Base-by-base conservation (phyloP, 2,797 vertebrate genomes). In the Gila robusta region DNA sequence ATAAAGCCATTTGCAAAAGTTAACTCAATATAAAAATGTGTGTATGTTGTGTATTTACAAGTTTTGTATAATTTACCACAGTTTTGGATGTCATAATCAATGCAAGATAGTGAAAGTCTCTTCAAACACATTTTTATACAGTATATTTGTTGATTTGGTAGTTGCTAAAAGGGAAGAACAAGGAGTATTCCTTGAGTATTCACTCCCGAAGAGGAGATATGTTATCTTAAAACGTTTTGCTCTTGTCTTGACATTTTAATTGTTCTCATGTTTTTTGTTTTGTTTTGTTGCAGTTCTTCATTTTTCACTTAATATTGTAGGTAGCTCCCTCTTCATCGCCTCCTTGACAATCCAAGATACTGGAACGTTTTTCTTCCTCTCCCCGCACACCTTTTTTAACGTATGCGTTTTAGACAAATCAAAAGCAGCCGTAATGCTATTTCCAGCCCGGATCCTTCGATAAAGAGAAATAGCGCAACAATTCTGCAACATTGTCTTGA, bases 381-480 rank as follows among this genome's bases (percentile, higher is more conserved):
- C 32, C 37, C 39, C 49, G 6, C 2, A 3, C 26, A 77, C 32
- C n/a, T 26, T 59, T 47, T 81, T 83, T 71, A 49, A 79, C 52
- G 77, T 73, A 82, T 85, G 86, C 28, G 80, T 82, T 90, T 88
- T 87, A 85, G 89, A 83, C 85, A 79, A 71, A 86, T 78, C 76
- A 79, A 83, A 89, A 85, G 59, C 72, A 41, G 35, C 19, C 59
- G 78, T 89, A 92, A 82, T 72, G 70, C 82, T 39, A 79, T 88
- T 70, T 84, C 56, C 81, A 49, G 67, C 0, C 87, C 90, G 83
- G 71, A 89, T 90, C 89, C 66, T 87, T 89, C 90, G 90, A 91
- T 94, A 90, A 94, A 94, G 91, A 89, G 92, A 91, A 91, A 92
- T 91, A 90, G 89, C 87, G 90, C 89, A 92, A 91, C 93, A 93